Percentiles rank a stretch among this genome's conserved stretches.
Conservation (phyloP, 2,888 invertebrate species). For the Hirtodrosophila duncani region DNA sequence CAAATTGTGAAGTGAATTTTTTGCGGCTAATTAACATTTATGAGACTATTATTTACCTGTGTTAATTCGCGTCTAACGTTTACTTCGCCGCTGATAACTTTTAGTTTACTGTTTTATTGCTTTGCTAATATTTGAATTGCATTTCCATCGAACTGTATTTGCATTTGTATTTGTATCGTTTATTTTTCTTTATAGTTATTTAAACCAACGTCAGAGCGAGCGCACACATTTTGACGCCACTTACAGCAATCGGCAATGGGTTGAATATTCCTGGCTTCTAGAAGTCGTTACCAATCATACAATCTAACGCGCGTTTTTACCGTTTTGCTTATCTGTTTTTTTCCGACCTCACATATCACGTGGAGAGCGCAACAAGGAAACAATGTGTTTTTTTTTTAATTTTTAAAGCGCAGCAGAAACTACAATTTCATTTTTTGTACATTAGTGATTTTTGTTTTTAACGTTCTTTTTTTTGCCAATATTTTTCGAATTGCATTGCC, state of each 20-base stretch:
- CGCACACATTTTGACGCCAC: too few species aligned
- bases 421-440: slow-evolving; percentile 27
- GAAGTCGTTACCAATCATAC: too few species aligned
- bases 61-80: slow-evolving; percentile 1
- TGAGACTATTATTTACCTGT: too few species aligned
- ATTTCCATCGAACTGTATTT: slow-evolving; percentile 8
- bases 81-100: too few species aligned
- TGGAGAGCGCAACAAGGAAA: slow-evolving; percentile 34
- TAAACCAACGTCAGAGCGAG: too few species aligned
- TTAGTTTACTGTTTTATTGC: slow-evolving; percentile 20
- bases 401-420: slow-evolving; percentile 1
- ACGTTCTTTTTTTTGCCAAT: slow-evolving; percentile 17
- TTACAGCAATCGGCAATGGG: too few species aligned
- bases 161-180: slow-evolving; percentile 7
- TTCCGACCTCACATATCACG: slow-evolving; percentile 48
- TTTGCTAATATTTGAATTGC: slow-evolving; percentile 30
- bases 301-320: slow-evolving; percentile 7
- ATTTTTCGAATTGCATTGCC: slow-evolving; percentile 34
- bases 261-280: too few species aligned
- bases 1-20: too few species aligned
- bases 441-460: slow-evolving; percentile 20
- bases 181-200: too few species aligned
- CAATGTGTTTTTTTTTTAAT: too few species aligned
- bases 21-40: too few species aligned
- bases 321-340: slow-evolving; percentile 49